Conservation (phyloP, 2,797 vertebrate genomes). For the Cyprinella venusta region DNA sequence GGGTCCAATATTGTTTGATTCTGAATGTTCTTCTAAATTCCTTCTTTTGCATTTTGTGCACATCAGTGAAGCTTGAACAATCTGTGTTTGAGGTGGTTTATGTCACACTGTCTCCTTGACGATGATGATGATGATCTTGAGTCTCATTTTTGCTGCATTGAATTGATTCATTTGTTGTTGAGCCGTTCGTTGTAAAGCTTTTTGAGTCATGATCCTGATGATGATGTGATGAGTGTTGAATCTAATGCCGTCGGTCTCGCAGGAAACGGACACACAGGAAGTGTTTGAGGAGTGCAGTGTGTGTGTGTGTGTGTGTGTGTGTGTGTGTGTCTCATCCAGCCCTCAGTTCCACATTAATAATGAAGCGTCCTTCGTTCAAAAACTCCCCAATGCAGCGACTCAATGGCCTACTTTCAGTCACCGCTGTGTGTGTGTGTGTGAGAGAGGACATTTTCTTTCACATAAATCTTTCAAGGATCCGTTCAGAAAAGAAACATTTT, state of each 20-base stretch:
- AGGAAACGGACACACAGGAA: conserved; percentile 6
- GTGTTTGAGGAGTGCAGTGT: background rate
- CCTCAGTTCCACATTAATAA: conserved; percentile 72
- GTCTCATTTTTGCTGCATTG: too few species aligned
- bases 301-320: background rate
- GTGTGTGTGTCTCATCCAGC: background rate
- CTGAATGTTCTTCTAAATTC: background rate
- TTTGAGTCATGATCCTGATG: background rate
- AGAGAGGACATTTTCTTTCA: too few species aligned
- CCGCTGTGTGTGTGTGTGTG: background rate
- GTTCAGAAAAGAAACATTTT: too few species aligned
- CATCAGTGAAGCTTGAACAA: background rate
- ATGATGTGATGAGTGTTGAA: background rate
- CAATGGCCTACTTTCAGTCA: conserved; percentile 43
- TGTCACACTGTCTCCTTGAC: background rate
- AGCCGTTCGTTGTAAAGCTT: background rate
- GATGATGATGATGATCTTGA: background rate
- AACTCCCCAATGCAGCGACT: conserved; percentile 64
- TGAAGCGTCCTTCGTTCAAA: conserved; percentile 77
- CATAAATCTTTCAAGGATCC: too few species aligned
- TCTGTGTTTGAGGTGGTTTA: too few species aligned
- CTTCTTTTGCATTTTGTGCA: background rate
- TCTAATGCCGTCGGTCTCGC: background rate
- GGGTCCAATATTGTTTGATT: background rate
- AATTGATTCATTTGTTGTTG: too few species aligned